Conservation (phyloP, 1,140 invertebrate genomes). For the Eupristina koningsbergeri region DNA sequence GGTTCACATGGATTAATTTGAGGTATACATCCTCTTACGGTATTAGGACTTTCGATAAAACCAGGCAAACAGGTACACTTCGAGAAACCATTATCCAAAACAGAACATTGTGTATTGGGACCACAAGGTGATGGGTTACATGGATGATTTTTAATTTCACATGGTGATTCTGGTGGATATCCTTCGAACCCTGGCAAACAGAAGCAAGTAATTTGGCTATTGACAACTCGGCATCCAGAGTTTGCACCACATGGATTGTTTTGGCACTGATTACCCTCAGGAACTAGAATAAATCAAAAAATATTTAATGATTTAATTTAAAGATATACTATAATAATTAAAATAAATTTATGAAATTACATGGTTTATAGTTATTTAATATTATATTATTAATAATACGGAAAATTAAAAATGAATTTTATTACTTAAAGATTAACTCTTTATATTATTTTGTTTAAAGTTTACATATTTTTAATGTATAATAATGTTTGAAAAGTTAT, state of each 20-base stretch:
- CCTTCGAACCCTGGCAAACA: conserved; percentile 92
- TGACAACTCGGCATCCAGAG: conserved; percentile 83
- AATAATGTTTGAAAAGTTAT: no score
- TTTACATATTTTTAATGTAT: no score
- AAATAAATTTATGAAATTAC: no score
- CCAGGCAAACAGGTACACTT: conserved; percentile 90
- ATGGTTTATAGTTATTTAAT: no score
- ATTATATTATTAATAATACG: no score
- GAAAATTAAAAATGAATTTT: no score
- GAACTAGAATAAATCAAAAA: conserved; percentile 77
- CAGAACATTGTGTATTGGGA: conserved; percentile 88
- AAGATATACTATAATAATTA: no score
- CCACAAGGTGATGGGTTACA: conserved; percentile 90
- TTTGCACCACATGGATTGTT: conserved; percentile 89
- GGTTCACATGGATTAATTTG: conserved; percentile 85
- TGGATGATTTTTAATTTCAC: conserved; percentile 80
- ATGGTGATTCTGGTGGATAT: conserved; percentile 81
- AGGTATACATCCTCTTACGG: conserved; percentile 86
- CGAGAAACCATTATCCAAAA: conserved; percentile 86
- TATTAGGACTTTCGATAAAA: conserved; percentile 89
- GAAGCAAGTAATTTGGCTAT: conserved; percentile 84
- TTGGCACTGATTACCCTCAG: conserved; percentile 87
- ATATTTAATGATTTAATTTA: not conserved
- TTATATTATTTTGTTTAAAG: no score
- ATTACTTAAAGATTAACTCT: no score